phyloP scores from a whole-genome alignment of 2,888 invertebrate species.

The Acanthosepion esculentum region DNA sequence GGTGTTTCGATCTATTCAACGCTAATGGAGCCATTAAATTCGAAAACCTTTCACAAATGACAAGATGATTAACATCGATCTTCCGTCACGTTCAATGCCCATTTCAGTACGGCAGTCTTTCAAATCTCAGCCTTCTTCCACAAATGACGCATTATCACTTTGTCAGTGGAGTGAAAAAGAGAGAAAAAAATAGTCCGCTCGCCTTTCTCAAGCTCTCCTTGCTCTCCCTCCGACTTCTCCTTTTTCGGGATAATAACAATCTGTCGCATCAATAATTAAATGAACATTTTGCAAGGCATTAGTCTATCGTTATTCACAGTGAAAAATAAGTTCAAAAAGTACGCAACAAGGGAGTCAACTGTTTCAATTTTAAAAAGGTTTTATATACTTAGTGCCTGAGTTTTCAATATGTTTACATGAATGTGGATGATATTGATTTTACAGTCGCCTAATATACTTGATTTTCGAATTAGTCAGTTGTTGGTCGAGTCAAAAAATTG shows the following conservation, averaged over 20 bases:
- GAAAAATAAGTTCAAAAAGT: too few species aligned
- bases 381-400: too few species aligned
- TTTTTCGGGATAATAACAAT: background rate
- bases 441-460: too few species aligned
- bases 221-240: background rate
- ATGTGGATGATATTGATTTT: too few species aligned
- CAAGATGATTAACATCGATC: background rate
- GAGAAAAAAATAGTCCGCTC: background rate
- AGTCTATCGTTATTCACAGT: background rate
- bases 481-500: too few species aligned
- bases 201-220: background rate
- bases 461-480: too few species aligned
- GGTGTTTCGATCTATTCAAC: background rate
- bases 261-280: background rate
- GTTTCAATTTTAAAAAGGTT: too few species aligned
- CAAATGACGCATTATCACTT: background rate
- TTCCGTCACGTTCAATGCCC: background rate
- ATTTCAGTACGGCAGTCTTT: background rate
- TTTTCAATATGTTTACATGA: too few species aligned
- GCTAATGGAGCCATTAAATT: slow-evolving; percentile 33
- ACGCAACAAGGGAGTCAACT: too few species aligned
- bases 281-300: background rate
- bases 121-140: background rate
- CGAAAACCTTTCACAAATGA: slow-evolving; percentile 21
- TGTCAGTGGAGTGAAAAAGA: background rate